Percentiles rank a stretch among this genome's conserved stretches.
Evolutionary conservation across 1,140 invertebrate genomes (phyloP).

Genomic region (Dinoponera quadriceps): DNA sequence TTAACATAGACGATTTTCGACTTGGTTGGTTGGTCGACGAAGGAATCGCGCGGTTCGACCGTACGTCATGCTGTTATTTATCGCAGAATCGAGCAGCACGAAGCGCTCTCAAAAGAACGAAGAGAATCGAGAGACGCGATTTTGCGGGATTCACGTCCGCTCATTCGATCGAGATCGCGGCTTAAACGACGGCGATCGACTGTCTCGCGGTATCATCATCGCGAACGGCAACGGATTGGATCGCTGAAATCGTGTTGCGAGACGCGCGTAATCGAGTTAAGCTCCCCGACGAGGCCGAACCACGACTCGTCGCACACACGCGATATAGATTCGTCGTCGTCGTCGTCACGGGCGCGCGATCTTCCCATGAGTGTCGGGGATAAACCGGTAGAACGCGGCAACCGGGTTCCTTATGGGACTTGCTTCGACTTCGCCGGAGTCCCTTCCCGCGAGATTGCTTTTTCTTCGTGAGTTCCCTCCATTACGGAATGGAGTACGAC

Average conservation of each 20-base stretch:
- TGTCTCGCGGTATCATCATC: neutral
- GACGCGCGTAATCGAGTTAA: conserved; percentile 36
- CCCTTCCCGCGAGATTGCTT: conserved; percentile 58
- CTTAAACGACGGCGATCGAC: neutral
- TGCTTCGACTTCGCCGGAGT: conserved; percentile 4
- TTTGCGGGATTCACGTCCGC: neutral
- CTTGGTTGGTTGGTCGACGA: too few species aligned
- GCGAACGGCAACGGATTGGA: neutral
- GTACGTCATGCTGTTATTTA: too few species aligned
- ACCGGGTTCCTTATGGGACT: conserved; percentile 14
- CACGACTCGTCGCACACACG: conserved; percentile 7
- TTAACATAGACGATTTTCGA: too few species aligned
- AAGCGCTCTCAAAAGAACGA: too few species aligned
- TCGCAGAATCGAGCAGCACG: too few species aligned
- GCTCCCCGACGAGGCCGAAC: neutral
- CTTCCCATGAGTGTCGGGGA: conserved; percentile 33
- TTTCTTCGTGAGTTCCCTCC: conserved; percentile 39
- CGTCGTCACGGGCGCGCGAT: neutral
- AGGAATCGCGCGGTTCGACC: too few species aligned
- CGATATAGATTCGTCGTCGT: conserved; percentile 28
- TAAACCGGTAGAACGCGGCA: conserved; percentile 17
- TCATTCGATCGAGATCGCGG: neutral
- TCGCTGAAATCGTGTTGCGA: conserved; percentile 23
- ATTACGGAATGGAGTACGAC: neutral
- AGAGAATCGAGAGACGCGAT: neutral